Evolutionary conservation across 1,140 invertebrate genomes (phyloP).

Genomic region (Dolichoris vasculosae): DNA sequence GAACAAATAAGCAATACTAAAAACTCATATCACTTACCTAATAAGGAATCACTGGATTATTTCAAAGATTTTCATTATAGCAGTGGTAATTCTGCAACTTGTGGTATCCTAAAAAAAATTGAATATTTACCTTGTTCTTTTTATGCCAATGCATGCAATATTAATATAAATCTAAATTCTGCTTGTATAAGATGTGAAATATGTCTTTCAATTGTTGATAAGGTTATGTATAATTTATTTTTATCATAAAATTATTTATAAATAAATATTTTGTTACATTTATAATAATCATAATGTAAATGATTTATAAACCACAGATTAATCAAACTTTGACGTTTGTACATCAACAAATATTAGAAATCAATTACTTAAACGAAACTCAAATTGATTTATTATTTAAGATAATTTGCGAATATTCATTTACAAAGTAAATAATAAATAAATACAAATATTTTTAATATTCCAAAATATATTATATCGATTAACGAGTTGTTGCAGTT

Average conservation of each 20-base stretch:
- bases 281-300: background rate
- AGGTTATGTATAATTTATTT: slow-evolving; percentile 53
- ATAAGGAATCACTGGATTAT: background rate
- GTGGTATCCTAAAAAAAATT: slow-evolving; percentile 20
- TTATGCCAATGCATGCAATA: background rate
- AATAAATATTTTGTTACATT: background rate
- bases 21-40: background rate
- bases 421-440: slow-evolving; percentile 60
- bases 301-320: slow-evolving; percentile 58
- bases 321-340: slow-evolving; percentile 61
- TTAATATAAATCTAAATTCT: slow-evolving; percentile 60
- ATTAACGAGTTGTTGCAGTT: slow-evolving; percentile 56
- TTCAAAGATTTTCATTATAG: slow-evolving; percentile 19
- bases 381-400: slow-evolving; percentile 56
- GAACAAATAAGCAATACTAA: background rate
- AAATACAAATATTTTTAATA: background rate
- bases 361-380: slow-evolving; percentile 55
- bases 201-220: slow-evolving; percentile 63
- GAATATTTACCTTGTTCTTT: slow-evolving; percentile 7
- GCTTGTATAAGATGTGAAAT: slow-evolving; percentile 65
- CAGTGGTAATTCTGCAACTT: slow-evolving; percentile 37
- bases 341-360: slow-evolving; percentile 56
- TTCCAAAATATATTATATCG: background rate
- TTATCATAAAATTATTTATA: background rate
- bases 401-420: slow-evolving; percentile 63